A percentile compares a stretch with the other conserved stretches of the same genome.
Conservation (phyloP, 2,888 invertebrate species). For the Melanostoma mellinum region DNA sequence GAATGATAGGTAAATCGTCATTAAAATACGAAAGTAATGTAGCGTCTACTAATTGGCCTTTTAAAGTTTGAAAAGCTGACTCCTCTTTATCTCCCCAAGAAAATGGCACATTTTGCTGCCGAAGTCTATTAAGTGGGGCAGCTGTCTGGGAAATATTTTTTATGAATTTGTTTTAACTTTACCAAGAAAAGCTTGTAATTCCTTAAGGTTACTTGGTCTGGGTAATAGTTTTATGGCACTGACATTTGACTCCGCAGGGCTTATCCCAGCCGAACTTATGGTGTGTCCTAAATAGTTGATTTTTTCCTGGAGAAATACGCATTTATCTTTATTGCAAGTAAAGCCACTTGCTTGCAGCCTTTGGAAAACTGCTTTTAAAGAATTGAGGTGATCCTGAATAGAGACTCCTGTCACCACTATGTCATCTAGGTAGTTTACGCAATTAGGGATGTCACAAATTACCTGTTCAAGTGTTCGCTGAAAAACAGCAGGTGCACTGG, state of each 20-base stretch:
- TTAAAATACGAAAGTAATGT: neutral
- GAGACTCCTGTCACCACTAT: too few species aligned
- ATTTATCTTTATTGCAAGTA: neutral
- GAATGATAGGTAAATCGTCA: neutral
- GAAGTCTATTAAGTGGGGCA: conserved; percentile 73
- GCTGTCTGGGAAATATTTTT: conserved; percentile 46
- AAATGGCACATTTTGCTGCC: conserved; percentile 41
- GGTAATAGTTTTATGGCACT: neutral
- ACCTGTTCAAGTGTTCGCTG: conserved; percentile 57
- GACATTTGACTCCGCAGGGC: conserved; percentile 4
- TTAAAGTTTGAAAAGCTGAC: neutral
- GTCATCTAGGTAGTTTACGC: too few species aligned
- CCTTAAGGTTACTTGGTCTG: conserved; percentile 2
- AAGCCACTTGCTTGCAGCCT: too few species aligned
- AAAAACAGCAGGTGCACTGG: conserved; percentile 57
- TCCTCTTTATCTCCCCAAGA: conserved; percentile 51
- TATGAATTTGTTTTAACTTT: conserved; percentile 36
- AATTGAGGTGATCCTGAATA: too few species aligned
- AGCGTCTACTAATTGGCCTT: neutral
- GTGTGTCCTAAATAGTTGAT: conserved; percentile 4
- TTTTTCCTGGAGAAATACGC: neutral
- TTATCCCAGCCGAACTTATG: conserved; percentile 1
- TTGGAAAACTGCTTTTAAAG: too few species aligned
- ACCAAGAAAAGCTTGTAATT: conserved; percentile 28
- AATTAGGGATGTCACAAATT: too few species aligned